These are phyloP conservation scores for Gymnogyps californianus DNA, from an alignment of 2,113 vertebrate genomes.

Conservation along the genomic window DNA sequence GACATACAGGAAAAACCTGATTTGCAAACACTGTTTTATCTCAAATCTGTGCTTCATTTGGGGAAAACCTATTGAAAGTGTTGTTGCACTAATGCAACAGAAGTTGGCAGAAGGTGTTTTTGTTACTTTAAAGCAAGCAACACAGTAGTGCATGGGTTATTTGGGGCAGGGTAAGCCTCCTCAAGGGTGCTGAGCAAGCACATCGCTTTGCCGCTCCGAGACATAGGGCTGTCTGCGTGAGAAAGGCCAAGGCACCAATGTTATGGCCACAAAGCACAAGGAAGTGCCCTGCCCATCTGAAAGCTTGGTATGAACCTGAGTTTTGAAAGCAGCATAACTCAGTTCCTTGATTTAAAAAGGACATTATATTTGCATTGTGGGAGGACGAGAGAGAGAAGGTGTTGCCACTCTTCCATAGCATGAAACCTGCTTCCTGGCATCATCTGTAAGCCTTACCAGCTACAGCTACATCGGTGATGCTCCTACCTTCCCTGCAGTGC, in stretches of 20 bases:
- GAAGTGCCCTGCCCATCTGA: background rate
- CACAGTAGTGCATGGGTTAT: background rate
- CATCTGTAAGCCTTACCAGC: background rate
- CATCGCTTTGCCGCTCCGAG: background rate
- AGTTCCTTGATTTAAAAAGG: background rate
- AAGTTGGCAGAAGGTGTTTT: background rate
- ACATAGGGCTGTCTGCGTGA: fast-evolving
- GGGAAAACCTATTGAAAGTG: background rate
- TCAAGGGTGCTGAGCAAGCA: background rate
- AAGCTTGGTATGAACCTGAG: background rate
- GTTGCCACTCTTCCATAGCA: background rate
- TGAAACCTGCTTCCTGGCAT: background rate
- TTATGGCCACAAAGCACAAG: background rate
- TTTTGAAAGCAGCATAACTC: background rate
- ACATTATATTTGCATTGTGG: background rate
- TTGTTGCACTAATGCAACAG: background rate
- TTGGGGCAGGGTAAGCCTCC: background rate
- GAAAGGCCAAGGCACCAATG: background rate
- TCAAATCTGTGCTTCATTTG: background rate
- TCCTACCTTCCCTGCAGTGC: background rate
- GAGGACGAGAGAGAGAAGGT: background rate
- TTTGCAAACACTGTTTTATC: background rate
- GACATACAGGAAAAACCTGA: background rate
- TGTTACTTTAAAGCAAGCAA: background rate
- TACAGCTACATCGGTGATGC: background rate